phyloP scores from a whole-genome alignment of 1,140 invertebrate species.

The Antheraea pernyi region DNA sequence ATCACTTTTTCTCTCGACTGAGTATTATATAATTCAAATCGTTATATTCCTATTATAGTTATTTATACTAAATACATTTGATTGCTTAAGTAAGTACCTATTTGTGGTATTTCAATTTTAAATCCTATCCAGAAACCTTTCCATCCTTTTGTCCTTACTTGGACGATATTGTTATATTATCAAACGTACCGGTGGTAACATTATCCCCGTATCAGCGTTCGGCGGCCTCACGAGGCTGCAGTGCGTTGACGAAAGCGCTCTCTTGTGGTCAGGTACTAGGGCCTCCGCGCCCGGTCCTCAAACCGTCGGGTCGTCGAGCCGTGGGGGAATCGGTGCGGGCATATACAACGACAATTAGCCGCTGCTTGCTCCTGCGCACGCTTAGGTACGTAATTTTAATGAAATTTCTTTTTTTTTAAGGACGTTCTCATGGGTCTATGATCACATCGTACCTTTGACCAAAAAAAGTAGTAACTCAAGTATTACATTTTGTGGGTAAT shows the following conservation, averaged over 20 bases:
- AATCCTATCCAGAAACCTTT: not conserved
- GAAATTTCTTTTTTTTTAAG: too few relatives aligned
- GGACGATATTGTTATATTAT: not conserved
- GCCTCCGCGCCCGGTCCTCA: conserved; percentile 72
- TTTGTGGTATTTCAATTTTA: not conserved
- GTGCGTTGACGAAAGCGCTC: conserved; percentile 47
- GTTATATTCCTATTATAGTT: conserved; percentile 1
- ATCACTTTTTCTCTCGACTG: not conserved
- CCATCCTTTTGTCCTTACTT: too few relatives aligned
- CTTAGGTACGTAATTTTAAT: conserved; percentile 48
- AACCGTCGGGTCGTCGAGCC: conserved; percentile 58
- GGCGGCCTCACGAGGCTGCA: conserved; percentile 36
- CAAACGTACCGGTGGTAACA: not conserved
- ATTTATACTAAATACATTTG: too few relatives aligned
- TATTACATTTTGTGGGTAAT: too few relatives aligned
- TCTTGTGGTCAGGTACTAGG: conserved; percentile 71
- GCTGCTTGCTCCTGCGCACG: conserved; percentile 58
- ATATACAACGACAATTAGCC: conserved; percentile 43
- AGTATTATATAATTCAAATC: not conserved
- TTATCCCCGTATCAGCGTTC: conserved; percentile 32
- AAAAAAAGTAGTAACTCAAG: too few relatives aligned
- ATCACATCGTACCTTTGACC: too few relatives aligned
- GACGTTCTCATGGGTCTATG: too few relatives aligned
- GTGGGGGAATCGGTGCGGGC: conserved; percentile 68
- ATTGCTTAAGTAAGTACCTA: too few relatives aligned